Conservation (phyloP, 2,113 vertebrate genomes). For the Scomber colias region DNA sequence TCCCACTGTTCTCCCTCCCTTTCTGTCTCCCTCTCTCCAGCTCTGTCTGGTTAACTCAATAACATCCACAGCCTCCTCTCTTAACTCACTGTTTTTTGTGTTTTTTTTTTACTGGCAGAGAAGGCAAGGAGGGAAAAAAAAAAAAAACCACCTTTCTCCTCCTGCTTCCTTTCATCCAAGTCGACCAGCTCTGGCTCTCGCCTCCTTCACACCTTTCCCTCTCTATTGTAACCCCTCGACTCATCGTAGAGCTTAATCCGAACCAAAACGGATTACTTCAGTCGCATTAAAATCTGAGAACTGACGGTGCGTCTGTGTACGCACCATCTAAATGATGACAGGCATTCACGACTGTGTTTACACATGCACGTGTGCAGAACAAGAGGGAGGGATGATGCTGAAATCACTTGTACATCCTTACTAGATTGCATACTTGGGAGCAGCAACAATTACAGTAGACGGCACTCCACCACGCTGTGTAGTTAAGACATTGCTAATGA, state of each 20-base stretch:
- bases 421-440: slow-evolving; percentile 24
- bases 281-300: slow-evolving; percentile 60
- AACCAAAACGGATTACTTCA: slow-evolving; percentile 60
- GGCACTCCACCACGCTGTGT: slow-evolving; percentile 7
- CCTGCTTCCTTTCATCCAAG: slow-evolving; percentile 44
- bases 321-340: slow-evolving; percentile 38
- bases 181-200: slow-evolving; percentile 26
- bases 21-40: slow-evolving; percentile 20
- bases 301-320: slow-evolving; percentile 24
- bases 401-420: slow-evolving; percentile 4
- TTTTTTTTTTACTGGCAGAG: slow-evolving; percentile 18
- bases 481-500: slow-evolving; percentile 42
- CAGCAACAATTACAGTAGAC: slow-evolving; percentile 39
- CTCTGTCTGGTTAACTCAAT: slow-evolving; percentile 77
- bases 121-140: slow-evolving; percentile 20
- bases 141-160: slow-evolving; percentile 25
- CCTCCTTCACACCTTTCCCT: slow-evolving; percentile 48
- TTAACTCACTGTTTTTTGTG: slow-evolving; percentile 33
- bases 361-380: slow-evolving; percentile 25
- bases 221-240: neutral
- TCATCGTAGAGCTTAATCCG: slow-evolving; percentile 45
- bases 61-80: slow-evolving; percentile 68
- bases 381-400: neutral
- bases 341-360: slow-evolving; percentile 22
- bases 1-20: slow-evolving; percentile 50